Evolutionary conservation across 2,888 invertebrate genomes (phyloP).

Genomic region (Leptopterna dolabrata): DNA sequence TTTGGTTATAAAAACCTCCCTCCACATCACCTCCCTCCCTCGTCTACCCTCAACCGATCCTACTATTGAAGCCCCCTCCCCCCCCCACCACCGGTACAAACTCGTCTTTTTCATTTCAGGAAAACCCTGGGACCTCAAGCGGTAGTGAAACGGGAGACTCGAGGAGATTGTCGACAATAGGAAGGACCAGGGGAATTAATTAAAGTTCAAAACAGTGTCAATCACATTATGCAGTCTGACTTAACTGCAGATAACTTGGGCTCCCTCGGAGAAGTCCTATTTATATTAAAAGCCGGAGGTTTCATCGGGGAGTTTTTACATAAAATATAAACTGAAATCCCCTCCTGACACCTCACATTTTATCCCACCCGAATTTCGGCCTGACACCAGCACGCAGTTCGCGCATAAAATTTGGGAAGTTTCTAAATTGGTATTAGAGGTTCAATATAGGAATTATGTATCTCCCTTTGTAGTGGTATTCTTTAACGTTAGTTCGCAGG

Average conservation of each 20-base stretch:
- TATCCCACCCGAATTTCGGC: neutral
- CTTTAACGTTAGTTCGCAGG: too few species aligned
- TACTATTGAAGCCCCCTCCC: slow-evolving; percentile 12
- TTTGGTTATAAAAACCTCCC: slow-evolving; percentile 58
- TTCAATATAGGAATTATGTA: too few species aligned
- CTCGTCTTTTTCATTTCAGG: slow-evolving; percentile 30
- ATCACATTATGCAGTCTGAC: slow-evolving; percentile 60
- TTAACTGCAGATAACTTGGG: slow-evolving; percentile 59
- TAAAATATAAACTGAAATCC: slow-evolving; percentile 25
- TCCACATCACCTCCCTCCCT: slow-evolving; percentile 5
- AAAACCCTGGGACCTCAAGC: neutral
- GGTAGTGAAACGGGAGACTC: slow-evolving; percentile 5
- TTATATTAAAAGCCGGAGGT: slow-evolving; percentile 55
- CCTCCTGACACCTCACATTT: neutral
- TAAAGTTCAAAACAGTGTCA: slow-evolving; percentile 60
- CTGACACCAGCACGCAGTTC: too few species aligned
- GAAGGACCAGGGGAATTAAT: slow-evolving; percentile 57
- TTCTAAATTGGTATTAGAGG: too few species aligned
- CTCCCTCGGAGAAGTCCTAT: slow-evolving; percentile 38
- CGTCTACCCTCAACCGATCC: neutral
- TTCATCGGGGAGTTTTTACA: slow-evolving; percentile 41
- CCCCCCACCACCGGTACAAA: neutral
- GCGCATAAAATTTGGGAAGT: too few species aligned
- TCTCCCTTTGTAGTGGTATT: too few species aligned
- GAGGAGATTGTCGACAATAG: slow-evolving; percentile 44